A percentile compares a stretch with the other conserved stretches of the same genome.
Evolutionary conservation across 2,888 invertebrate species (phyloP).

Genomic region (Sisyra terminalis): DNA sequence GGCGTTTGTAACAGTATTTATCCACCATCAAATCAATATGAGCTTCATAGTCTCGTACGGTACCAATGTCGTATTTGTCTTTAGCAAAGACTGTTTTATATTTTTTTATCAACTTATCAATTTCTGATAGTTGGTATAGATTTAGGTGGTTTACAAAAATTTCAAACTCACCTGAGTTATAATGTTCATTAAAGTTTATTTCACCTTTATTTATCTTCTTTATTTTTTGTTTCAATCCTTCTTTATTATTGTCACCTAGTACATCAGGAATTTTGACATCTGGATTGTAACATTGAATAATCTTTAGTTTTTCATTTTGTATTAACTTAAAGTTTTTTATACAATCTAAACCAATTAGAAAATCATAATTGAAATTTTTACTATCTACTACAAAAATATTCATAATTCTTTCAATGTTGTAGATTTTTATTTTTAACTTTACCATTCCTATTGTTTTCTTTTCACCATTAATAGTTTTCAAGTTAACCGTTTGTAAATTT

Average conservation of each 20-base stretch:
- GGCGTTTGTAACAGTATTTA: constrained; percentile 4
- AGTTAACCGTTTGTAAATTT: no score
- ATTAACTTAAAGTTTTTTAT: constrained; percentile 4
- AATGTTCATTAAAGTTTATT: constrained; percentile 6
- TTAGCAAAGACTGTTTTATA: constrained; percentile 6
- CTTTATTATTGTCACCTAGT: constrained; percentile 2
- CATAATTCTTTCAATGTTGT: constrained; percentile 13
- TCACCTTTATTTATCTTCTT: not conserved
- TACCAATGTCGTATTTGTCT: constrained; percentile 5
- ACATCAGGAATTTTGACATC: constrained; percentile 10
- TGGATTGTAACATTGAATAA: no score
- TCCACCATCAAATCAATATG: constrained; percentile 4
- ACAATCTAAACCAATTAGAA: constrained; percentile 8
- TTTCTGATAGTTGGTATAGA: not conserved
- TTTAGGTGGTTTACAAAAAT: not conserved
- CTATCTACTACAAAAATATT: constrained; percentile 13
- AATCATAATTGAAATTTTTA: constrained; percentile 8
- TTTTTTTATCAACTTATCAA: constrained; percentile 2
- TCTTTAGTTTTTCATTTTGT: constrained; percentile 8
- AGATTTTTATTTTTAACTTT: constrained; percentile 14
- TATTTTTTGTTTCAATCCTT: not conserved
- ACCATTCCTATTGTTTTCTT: constrained; percentile 12
- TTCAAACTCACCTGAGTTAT: not conserved
- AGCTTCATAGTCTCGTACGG: constrained; percentile 4
- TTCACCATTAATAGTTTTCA: constrained; percentile 11